Percentiles rank a stretch among this genome's conserved stretches.
Evolutionary conservation across 2,113 vertebrate species (phyloP).

Genomic region (Platysteira castanea): DNA sequence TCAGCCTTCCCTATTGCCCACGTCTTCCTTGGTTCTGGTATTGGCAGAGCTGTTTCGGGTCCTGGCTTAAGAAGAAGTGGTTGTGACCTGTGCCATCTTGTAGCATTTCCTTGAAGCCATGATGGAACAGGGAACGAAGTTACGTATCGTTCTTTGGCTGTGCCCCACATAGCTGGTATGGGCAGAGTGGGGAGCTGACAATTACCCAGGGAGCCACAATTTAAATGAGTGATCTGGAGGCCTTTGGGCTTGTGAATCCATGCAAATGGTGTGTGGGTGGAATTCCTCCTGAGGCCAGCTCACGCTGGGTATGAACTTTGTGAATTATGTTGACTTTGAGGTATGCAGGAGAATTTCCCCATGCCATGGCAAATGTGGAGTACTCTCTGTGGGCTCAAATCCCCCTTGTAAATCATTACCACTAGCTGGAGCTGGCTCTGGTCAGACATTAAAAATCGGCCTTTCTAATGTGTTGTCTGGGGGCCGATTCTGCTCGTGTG

Average conservation of each 20-base stretch:
- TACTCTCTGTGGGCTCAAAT: not conserved
- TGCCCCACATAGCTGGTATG: not conserved
- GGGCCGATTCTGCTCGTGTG: not conserved
- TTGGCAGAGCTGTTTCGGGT: not conserved
- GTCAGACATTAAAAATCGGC: not conserved
- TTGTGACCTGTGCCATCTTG: not conserved
- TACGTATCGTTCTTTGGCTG: fast-evolving
- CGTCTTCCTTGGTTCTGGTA: not conserved
- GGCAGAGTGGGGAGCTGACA: not conserved
- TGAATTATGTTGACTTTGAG: not conserved
- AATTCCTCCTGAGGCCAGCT: not conserved
- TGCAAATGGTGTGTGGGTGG: not conserved
- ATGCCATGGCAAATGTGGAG: fast-evolving
- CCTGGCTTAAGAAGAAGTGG: not conserved
- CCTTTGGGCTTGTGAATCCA: not conserved
- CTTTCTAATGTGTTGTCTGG: not conserved
- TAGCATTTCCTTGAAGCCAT: not conserved
- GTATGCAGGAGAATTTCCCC: not conserved
- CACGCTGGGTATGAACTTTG: fast-evolving
- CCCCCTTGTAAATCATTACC: not conserved
- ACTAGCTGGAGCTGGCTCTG: not conserved
- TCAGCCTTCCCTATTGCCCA: not conserved
- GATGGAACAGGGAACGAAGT: not conserved
- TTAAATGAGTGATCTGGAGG: not conserved
- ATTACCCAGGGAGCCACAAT: not conserved